Evolutionary conservation across 2,797 vertebrate genomes (phyloP), one percentile per base, ranked within the genome.

Genomic region (Spinus olivaceus): DNA sequence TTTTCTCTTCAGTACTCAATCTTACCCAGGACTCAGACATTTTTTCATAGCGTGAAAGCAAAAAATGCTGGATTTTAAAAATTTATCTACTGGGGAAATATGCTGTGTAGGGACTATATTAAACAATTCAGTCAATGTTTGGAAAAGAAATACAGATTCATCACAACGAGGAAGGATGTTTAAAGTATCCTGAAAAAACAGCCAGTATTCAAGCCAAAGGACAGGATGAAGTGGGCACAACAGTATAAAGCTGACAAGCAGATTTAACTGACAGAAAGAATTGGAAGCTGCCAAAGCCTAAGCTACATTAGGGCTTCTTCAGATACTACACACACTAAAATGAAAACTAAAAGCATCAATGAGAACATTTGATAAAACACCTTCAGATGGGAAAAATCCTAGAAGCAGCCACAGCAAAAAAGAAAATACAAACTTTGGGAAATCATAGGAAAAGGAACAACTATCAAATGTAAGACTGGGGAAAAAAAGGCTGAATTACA

Each of bases 141-240:
- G 82, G 70, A 93, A 96, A 93, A 95, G 88, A 94, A 94, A 92
- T 56, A 95, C 59, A 90, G 82, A 97, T 94, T 89, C 80, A 96
- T 88, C 87, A 90, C 54, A 96, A 90, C 5, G 4, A 92, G 85
- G 90, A 95, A 94, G 91, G 91, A 95, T 91, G 85, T 93, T 91
- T 70, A 92, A 84, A 97, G 89, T 69, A 94, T 86, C 91, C 92
- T 90, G 71, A 96, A 93, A 95, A 95, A 92, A 86, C 89, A 95
- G 72, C 20, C 16, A 0, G 88, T 80, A 88, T 81, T 76, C 54
- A 88, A 95, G 92, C 87, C 94, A 94, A 89, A 95, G 95, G 92
- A 93, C 87, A 92, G 89, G 85, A 95, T 94, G 57, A 95, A 95
- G 89, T 86, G 84, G 89, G 94, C 95, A 95, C 81, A 94, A 92